These are phyloP conservation scores for Agrochola lychnidis DNA, from an alignment of 2,888 invertebrate species.

Conservation along the genomic window DNA sequence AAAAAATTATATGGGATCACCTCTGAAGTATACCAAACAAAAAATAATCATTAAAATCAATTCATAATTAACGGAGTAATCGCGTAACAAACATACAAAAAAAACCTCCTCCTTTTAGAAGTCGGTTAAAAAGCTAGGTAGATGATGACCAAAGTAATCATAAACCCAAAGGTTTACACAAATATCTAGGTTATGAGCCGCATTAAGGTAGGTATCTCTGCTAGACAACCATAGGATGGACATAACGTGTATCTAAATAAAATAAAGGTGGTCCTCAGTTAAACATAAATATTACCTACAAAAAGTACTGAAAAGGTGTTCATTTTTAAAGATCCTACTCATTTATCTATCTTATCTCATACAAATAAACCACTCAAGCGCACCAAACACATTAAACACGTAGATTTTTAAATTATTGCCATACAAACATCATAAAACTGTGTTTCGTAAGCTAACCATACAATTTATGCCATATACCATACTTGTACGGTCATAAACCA, in stretches of 20 bases:
- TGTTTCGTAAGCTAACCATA: conserved; percentile 59
- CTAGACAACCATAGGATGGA: too few relatives aligned
- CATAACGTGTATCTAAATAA: not conserved
- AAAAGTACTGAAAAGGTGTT: not conserved
- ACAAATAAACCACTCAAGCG: conserved; percentile 21
- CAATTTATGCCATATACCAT: conserved; percentile 56
- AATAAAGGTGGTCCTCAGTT: not conserved
- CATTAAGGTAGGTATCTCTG: not conserved
- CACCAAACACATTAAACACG: conserved; percentile 45
- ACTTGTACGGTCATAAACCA: conserved; percentile 55
- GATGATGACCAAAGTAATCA: not conserved
- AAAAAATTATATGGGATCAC: too few relatives aligned
- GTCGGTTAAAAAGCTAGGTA: not conserved
- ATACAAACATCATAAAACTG: conserved; percentile 55
- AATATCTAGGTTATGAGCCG: not conserved
- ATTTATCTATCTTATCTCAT: conserved; percentile 32
- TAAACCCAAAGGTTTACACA: not conserved
- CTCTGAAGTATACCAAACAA: too few relatives aligned
- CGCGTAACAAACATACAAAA: too few relatives aligned
- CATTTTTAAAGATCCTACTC: not conserved
- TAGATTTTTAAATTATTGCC: conserved; percentile 56
- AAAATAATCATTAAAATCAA: too few relatives aligned
- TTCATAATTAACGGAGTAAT: too few relatives aligned
- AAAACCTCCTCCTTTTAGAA: too few relatives aligned
- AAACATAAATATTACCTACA: not conserved